Base-by-base conservation (phyloP, 2,113 vertebrate species). In the Mobula birostris region DNA sequence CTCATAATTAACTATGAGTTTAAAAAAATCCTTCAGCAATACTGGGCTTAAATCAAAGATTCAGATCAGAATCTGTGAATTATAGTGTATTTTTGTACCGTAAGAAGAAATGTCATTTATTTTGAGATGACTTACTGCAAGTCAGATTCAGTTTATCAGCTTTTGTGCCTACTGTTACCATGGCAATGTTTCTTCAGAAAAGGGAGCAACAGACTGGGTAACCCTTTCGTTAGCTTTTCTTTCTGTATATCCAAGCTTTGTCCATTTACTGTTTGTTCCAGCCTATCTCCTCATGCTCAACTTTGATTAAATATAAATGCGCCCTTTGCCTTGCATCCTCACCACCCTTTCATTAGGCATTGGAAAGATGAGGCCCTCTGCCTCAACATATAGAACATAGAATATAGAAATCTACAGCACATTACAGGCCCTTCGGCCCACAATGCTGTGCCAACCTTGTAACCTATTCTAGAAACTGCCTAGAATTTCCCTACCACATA, bases 151-250 rank as follows among this genome's bases (percentile, higher is more conserved):
- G 58, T 66, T 88, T 17, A 2, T 29, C 17, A 63, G 58, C 85
- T 88, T 88, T 88, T 61, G n/a, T 63, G 29, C 29, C 58, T 88
- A 88, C 29, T 63, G 85, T 88, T 63, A 63, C 85, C 85, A 88
- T 88, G 85, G 85, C 14, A 29, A 88, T 88, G 29, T 88, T 63
- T 88, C 61, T 88, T 88, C 56, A 63, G 58, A 11, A 88, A 88
- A 88, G 12, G 63, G 29, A n/a, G 58, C 58, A 88, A n/a, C 85
- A 63, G 11, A 88, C 85, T n/a, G 58, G 15, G 24, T 88, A n/a
- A 88, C 58, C 11, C n/a, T 63, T 88, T 32, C 58, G 58, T 88
- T 29, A 63, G 85, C 14, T 61, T 87, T n/a, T 27, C 0, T 4
- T 66, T 66, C 14, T 66, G 1, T 74, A 6, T 74, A 15, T 19